Evolutionary conservation across 1,140 invertebrate genomes (phyloP).

Genomic region (Brachionus rotundiformis): DNA sequence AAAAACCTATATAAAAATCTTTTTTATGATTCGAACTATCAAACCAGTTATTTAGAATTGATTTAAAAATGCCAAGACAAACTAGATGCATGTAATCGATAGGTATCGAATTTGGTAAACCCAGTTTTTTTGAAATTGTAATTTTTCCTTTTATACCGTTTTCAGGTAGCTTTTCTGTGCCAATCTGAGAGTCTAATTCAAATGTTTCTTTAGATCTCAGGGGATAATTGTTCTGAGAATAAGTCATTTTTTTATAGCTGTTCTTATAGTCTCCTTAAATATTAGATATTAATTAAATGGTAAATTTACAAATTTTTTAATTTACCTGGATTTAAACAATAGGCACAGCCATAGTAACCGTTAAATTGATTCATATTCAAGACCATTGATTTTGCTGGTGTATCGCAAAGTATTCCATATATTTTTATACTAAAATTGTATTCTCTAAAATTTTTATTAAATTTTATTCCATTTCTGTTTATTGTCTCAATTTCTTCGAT

Average conservation of each 20-base stretch:
- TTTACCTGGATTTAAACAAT: conserved; percentile 32
- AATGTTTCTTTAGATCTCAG: neutral
- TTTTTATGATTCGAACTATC: neutral
- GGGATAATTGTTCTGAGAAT: conserved; percentile 18
- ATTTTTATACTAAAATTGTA: neutral
- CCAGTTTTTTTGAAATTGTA: neutral
- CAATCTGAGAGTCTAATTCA: neutral
- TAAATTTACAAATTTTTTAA: neutral
- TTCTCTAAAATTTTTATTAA: neutral
- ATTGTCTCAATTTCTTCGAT: neutral
- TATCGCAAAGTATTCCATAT: neutral
- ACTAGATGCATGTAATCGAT: conserved; percentile 39
- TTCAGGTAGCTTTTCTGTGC: neutral
- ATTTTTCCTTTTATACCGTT: neutral
- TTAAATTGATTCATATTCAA: conserved; percentile 34
- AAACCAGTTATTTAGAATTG: conserved; percentile 32
- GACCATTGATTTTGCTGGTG: conserved; percentile 4
- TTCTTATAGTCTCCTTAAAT: conserved; percentile 3
- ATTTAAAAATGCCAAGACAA: conserved; percentile 35
- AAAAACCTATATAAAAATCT: conserved; percentile 15
- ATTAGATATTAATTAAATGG: neutral
- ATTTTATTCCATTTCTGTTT: neutral
- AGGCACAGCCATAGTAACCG: neutral
- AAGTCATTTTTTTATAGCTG: conserved; percentile 13
- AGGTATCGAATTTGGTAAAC: neutral